Conservation (phyloP, 2,888 invertebrate genomes). For the Lasioglossum morio region DNA sequence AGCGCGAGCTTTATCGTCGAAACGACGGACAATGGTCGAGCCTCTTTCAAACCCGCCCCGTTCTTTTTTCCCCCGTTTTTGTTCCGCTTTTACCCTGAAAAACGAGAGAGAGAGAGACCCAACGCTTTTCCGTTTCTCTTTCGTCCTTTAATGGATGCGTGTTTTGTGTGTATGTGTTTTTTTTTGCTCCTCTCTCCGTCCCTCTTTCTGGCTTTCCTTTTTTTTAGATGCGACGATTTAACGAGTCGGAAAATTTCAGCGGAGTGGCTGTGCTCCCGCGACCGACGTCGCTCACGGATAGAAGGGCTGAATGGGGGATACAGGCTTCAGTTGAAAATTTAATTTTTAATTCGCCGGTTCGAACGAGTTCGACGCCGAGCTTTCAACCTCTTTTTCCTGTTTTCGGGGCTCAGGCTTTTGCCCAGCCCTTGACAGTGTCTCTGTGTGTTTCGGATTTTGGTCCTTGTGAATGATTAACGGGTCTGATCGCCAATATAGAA, state of each 20-base stretch:
- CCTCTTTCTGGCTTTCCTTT: not conserved
- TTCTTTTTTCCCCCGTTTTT: not conserved
- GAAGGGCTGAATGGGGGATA: constrained; percentile 9
- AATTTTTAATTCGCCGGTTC: not conserved
- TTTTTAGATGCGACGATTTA: constrained; percentile 40
- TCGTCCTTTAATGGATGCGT: constrained; percentile 46
- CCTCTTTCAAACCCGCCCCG: constrained; percentile 11
- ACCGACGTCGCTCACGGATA: not conserved
- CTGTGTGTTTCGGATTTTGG: not conserved
- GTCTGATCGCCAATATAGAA: not conserved
- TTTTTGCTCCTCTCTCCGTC: not conserved
- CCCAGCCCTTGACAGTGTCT: no score
- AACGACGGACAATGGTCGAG: constrained; percentile 56
- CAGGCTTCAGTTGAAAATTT: not conserved
- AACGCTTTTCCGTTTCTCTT: not conserved
- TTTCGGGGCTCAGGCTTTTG: not conserved
- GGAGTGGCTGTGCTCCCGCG: constrained; percentile 17
- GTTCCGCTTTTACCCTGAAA: not conserved
- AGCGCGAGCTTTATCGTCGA: constrained; percentile 59
- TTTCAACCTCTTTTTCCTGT: not conserved
- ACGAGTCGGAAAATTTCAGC: constrained; percentile 46
- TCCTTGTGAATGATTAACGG: not conserved
- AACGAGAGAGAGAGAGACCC: not conserved
- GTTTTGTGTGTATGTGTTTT: constrained; percentile 29
- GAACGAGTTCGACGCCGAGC: not conserved